Conservation (phyloP, 92 coral and sea anemone species). For the Epizoanthus illoricatus region DNA sequence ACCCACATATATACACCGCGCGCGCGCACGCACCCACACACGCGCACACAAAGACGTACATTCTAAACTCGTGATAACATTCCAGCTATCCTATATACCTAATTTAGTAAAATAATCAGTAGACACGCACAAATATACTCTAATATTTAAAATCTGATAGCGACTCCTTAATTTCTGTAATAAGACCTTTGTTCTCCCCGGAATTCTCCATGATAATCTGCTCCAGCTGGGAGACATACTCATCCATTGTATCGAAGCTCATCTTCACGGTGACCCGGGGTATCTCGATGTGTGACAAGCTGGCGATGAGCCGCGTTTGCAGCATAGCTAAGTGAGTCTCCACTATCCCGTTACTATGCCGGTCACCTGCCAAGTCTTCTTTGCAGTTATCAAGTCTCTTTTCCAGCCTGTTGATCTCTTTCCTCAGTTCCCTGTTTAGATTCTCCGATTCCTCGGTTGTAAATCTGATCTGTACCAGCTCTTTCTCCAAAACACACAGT, state of each 20-base stretch:
- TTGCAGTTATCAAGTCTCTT: conserved; percentile 66
- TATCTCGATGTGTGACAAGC: conserved; percentile 81
- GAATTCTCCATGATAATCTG: conserved; percentile 69
- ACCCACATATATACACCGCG: no score
- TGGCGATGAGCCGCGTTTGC: conserved; percentile 91
- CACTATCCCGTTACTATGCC: conserved; percentile 82
- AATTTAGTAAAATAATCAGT: background rate
- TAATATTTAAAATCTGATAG: conserved; percentile 87
- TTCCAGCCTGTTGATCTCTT: conserved; percentile 75
- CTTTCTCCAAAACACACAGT: conserved; percentile 76
- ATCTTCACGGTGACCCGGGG: conserved; percentile 81
- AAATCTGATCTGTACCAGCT: conserved; percentile 75
- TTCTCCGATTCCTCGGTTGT: conserved; percentile 87
- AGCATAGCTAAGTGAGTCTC: conserved; percentile 91
- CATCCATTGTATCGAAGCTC: conserved; percentile 84
- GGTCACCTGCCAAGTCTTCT: conserved; percentile 73
- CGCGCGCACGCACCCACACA: no score
- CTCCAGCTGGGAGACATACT: conserved; percentile 74
- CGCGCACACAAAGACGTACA: background rate
- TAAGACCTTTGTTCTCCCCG: conserved; percentile 56
- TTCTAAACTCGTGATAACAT: background rate
- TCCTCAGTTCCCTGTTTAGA: conserved; percentile 73
- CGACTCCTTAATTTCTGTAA: conserved; percentile 83
- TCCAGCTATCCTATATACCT: background rate
- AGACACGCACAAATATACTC: background rate